These are phyloP conservation scores for Setophaga kirtlandii DNA, from an alignment of 2,113 vertebrate species.

Conservation along the genomic window DNA sequence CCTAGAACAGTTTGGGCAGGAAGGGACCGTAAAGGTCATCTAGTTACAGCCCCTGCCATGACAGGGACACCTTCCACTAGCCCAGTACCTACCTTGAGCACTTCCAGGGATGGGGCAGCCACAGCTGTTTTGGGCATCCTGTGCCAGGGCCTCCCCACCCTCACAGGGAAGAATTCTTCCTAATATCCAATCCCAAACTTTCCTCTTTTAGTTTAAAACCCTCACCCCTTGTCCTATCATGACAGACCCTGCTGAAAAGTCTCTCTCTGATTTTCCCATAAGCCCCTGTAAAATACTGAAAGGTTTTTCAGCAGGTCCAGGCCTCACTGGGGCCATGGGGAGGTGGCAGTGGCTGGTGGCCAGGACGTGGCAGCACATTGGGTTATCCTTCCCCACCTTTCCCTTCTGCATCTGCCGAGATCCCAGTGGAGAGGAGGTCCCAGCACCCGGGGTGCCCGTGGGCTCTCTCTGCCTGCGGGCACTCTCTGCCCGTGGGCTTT, in stretches of 20 bases:
- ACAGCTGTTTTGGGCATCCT: not conserved
- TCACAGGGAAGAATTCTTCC: not conserved
- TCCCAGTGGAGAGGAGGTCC: not conserved
- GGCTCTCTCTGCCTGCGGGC: not conserved
- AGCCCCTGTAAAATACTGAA: not conserved
- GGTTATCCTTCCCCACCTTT: not conserved
- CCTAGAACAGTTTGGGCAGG: not conserved
- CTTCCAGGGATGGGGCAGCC: not conserved
- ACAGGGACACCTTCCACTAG: not conserved
- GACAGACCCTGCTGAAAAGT: not conserved
- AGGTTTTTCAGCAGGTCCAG: not conserved
- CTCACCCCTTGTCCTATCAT: fast-evolving
- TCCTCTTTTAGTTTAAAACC: not conserved
- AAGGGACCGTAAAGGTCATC: not conserved
- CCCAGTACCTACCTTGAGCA: fast-evolving
- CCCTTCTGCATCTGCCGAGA: not conserved
- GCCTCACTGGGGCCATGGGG: not conserved
- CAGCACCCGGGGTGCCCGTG: not conserved
- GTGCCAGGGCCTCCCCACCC: fast-evolving
- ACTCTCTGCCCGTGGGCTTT: too few relatives aligned
- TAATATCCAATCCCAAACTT: not conserved
- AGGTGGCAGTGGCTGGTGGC: not conserved
- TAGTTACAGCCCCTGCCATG: fast-evolving
- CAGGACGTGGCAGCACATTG: fast-evolving
- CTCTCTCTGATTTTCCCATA: not conserved